Percentiles rank a stretch among this genome's conserved stretches.
phyloP scores from a whole-genome alignment of 2,113 vertebrate genomes.

The Mormyrus lacerda region DNA sequence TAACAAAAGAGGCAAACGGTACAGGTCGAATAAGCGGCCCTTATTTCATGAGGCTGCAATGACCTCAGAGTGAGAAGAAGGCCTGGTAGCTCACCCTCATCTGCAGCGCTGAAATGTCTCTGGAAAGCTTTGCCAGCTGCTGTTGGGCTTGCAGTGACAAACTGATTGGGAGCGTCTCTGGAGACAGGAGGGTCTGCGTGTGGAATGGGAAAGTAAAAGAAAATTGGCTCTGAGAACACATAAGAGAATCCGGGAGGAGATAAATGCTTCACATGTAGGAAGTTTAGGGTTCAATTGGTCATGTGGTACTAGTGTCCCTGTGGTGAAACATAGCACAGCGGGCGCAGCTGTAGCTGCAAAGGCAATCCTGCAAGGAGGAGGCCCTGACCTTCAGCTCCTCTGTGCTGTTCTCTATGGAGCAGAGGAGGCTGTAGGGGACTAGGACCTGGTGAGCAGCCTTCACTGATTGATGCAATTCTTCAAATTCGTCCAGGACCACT shows the following conservation, averaged over 20 bases:
- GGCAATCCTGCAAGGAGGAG: not conserved
- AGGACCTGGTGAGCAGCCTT: constrained; percentile 62
- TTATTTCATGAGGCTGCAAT: not conserved
- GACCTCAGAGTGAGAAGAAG: not conserved
- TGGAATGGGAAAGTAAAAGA: not conserved
- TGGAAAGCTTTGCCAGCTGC: constrained; percentile 41
- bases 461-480: constrained; percentile 41
- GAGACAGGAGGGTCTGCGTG: constrained; percentile 46
- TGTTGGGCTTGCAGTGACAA: constrained; percentile 34
- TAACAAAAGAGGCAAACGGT: constrained; percentile 31
- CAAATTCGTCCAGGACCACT: constrained; percentile 66
- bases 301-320: not conserved
- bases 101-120: constrained; percentile 47
- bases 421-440: constrained; percentile 61
- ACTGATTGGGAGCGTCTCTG: constrained; percentile 37
- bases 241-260: not conserved
- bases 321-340: not conserved
- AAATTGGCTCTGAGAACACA: not conserved
- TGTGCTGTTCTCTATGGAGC: constrained; percentile 67
- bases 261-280: not conserved
- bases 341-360: not conserved
- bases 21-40: not conserved
- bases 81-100: constrained; percentile 24
- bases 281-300: not conserved
- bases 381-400: constrained; percentile 58